Evolutionary conservation across 2,888 invertebrate species (phyloP), one percentile per base, ranked within the genome.

Genomic region (Rhamphomyia laevipes): DNA sequence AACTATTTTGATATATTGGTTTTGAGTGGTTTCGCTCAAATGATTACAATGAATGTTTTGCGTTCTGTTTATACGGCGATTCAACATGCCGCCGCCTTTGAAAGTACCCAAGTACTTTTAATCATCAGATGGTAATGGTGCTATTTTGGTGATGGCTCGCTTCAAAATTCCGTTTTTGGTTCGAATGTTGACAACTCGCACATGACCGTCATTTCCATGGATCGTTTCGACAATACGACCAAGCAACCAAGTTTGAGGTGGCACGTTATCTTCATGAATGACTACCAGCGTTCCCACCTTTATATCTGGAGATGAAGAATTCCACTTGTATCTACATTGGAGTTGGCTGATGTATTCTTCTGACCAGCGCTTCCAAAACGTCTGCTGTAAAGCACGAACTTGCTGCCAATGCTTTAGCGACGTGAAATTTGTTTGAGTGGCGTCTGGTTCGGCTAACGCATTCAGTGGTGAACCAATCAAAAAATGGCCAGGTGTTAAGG

Each of bases 251-350:
- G 40, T 48, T 23, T 38, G 33, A 4, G 45, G 45, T 11, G 52
- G 48, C 16, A 52, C 17, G 17, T 52, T 50, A 17, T 52, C 50
- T 11, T 50, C 48, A 2, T 46, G 44, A 12, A 50, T 18, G 21
- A 50, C 27, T 11, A 50, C 45, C 23, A 46, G 21, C 13, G 21
- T 27, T 15, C 49, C 50, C 16, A 44, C 21, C 23, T 47, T 31
- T 12, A 45, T 31, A 17, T 48, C 46, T 4, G 38, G 44, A 15
- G 23, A 45, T 40, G 15, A 15, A 17, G 43, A 21, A 30, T 31
- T 44, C 47, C 50, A 47, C 18, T 52, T 50, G 59, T 35, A 18
- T 15, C 51, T 45, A 17, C 43, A 13, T 30, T 51, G 48, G 16
- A 48, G 43, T 40, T 43, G 38, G 12, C 17, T 38, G 11, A 51